These are phyloP conservation scores for Eueremaeus valkanovi DNA, from an alignment of 2,888 invertebrate genomes.

Conservation along the genomic window DNA sequence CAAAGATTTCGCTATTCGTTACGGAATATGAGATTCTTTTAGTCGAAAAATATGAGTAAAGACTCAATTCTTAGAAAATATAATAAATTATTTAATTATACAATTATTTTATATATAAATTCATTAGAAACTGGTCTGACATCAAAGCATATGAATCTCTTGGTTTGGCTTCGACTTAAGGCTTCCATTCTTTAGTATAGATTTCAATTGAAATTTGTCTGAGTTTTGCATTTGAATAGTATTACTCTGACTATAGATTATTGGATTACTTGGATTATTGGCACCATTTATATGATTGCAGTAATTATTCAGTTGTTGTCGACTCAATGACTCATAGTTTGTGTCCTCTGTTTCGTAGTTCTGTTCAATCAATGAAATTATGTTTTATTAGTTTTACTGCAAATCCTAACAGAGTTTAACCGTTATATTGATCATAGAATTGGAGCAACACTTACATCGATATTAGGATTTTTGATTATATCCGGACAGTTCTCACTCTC, in stretches of 20 bases:
- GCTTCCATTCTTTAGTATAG: conserved; percentile 23
- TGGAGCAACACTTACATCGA: not conserved
- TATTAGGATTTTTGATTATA: conserved; percentile 24
- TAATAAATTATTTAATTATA: too few species aligned
- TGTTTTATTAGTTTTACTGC: not conserved
- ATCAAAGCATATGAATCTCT: conserved; percentile 26
- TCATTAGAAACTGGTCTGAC: not conserved
- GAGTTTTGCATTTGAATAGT: not conserved
- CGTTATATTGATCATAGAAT: not conserved
- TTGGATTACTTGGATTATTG: not conserved
- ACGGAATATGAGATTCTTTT: too few species aligned
- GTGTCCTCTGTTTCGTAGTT: not conserved
- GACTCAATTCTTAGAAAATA: not conserved
- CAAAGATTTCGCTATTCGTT: too few species aligned
- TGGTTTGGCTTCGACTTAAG: conserved; percentile 5
- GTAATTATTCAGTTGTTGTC: not conserved
- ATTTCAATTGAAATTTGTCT: conserved; percentile 8
- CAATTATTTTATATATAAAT: too few species aligned
- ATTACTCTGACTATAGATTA: conserved; percentile 6
- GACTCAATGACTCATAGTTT: not conserved
- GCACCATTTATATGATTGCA: not conserved
- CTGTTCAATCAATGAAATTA: not conserved
- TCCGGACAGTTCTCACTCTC: conserved; percentile 3
- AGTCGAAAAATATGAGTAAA: not conserved
- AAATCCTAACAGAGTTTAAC: not conserved